These are phyloP conservation scores for Ochropacha duplaris DNA, from an alignment of 2,888 invertebrate genomes.

Conservation along the genomic window DNA sequence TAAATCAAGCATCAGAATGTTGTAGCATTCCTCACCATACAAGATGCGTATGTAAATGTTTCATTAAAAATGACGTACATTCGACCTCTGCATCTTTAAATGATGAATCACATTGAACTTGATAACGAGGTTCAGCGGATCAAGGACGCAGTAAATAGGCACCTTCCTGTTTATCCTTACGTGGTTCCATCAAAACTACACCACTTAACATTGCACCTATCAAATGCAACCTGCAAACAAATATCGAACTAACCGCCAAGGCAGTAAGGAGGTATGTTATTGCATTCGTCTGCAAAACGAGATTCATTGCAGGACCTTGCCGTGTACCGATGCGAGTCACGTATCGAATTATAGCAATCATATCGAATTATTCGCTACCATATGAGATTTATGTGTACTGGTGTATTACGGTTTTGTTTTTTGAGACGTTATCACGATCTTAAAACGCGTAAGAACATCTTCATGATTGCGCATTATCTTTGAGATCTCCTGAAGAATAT, in stretches of 20 bases:
- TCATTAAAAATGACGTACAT: slow-evolving; percentile 1
- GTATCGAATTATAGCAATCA: slow-evolving; percentile 66
- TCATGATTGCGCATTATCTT: too few species aligned
- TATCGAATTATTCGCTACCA: slow-evolving; percentile 54
- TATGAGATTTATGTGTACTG: slow-evolving; percentile 35
- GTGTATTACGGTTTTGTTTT: background rate
- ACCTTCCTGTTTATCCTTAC: slow-evolving; percentile 74
- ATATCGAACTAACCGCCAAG: slow-evolving; percentile 28
- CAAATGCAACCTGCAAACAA: slow-evolving; percentile 20
- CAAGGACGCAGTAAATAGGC: slow-evolving; percentile 59
- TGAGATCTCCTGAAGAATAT: too few species aligned
- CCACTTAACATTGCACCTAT: slow-evolving; percentile 30
- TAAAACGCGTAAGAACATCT: too few species aligned
- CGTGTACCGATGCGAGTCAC: slow-evolving; percentile 57
- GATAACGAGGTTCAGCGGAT: slow-evolving; percentile 47
- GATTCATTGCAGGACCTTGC: slow-evolving; percentile 42
- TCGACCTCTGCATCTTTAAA: slow-evolving; percentile 19
- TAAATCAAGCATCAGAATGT: background rate
- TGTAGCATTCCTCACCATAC: background rate
- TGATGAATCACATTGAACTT: slow-evolving; percentile 50
- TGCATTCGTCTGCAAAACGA: slow-evolving; percentile 12
- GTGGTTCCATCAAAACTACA: slow-evolving; percentile 45
- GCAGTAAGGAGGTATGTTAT: slow-evolving; percentile 29
- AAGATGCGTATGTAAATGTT: background rate
- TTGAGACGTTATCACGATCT: background rate